Conservation (phyloP, 2,888 invertebrate species). For the Oeneis ivallda region DNA sequence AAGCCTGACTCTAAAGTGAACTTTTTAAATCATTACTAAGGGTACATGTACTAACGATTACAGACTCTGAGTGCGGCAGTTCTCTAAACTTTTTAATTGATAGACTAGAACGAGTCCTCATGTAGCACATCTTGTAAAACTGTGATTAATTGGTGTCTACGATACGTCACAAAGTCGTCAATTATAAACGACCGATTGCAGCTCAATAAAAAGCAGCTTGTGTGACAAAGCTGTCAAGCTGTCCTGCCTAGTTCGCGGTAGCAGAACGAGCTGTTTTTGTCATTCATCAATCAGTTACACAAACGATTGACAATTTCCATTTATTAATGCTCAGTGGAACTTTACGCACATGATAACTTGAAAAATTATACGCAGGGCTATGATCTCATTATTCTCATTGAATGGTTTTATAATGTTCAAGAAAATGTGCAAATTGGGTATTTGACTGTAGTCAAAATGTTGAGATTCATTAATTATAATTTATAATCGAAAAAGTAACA, state of each 20-base stretch:
- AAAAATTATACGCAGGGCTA: not conserved
- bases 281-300: slow-evolving; percentile 29
- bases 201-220: slow-evolving; percentile 27
- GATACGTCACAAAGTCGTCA: slow-evolving; percentile 23
- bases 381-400: not conserved
- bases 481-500: no score
- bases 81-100: not conserved
- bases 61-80: no score
- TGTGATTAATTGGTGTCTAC: slow-evolving; percentile 1
- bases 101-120: not conserved
- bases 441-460: no score
- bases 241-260: slow-evolving; percentile 31
- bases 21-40: no score
- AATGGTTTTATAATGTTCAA: no score
- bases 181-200: slow-evolving; percentile 23
- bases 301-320: slow-evolving; percentile 15
- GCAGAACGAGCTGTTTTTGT: slow-evolving; percentile 32
- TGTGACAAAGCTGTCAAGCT: slow-evolving; percentile 35
- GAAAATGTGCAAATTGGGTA: no score
- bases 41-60: no score
- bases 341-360: no score
- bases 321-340: not conserved
- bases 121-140: not conserved
- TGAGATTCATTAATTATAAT: no score
- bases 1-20: no score